phyloP scores from a whole-genome alignment of 2,113 vertebrate species.

The Trogon melanurus region DNA sequence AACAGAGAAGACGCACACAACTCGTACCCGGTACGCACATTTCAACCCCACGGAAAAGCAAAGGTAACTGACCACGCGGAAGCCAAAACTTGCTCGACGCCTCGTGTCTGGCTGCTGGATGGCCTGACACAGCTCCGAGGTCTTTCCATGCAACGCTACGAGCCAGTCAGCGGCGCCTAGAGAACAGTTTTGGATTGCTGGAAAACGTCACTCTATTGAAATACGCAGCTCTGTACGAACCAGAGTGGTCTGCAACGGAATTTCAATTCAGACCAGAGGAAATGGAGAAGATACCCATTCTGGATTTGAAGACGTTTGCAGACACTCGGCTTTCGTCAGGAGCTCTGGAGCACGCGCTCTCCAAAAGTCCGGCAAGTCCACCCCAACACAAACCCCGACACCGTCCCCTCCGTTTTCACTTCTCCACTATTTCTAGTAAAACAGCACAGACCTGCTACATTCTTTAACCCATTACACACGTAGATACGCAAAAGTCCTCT shows the following conservation, averaged over 20 bases:
- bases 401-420: rapidly evolving
- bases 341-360: rapidly evolving
- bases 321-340: neutral
- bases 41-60: neutral
- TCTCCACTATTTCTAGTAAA: neutral
- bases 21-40: too few relatives aligned
- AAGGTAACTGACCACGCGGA: neutral
- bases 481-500: neutral
- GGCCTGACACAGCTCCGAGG: neutral
- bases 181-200: neutral
- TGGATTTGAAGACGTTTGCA: neutral
- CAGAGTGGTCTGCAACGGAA: neutral
- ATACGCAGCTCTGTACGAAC: neutral
- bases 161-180: neutral
- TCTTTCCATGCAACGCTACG: neutral
- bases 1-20: rapidly evolving
- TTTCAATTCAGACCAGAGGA: neutral
- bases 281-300: neutral
- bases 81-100: neutral
- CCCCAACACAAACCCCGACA: neutral
- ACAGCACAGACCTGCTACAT: neutral
- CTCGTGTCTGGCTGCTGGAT: neutral
- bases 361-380: neutral
- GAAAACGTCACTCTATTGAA: neutral
- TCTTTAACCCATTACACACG: neutral